These are phyloP conservation scores for Octodon degus DNA, from an alignment of 2,113 vertebrate species.

Conservation along the genomic window DNA sequence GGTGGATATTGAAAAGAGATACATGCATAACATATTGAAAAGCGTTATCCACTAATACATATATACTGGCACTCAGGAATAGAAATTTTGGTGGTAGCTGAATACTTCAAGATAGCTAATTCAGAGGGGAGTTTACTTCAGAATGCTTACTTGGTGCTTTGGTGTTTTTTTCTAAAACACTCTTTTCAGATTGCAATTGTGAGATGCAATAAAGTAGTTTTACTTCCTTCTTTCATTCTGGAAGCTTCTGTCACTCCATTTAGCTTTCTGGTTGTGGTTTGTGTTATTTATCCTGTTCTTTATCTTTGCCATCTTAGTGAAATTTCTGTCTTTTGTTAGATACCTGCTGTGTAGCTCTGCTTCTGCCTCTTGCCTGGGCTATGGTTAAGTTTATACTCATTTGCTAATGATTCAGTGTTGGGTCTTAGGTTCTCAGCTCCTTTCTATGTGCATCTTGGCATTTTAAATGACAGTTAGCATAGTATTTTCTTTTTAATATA, in stretches of 20 bases:
- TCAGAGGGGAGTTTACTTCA: background rate
- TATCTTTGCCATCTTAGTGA: background rate
- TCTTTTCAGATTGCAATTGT: background rate
- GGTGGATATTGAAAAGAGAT: background rate
- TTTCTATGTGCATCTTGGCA: background rate
- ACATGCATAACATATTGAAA: background rate
- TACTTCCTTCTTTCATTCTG: background rate
- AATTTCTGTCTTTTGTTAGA: background rate
- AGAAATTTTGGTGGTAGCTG: background rate
- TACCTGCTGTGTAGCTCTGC: background rate
- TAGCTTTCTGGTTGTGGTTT: background rate
- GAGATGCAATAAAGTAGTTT: background rate
- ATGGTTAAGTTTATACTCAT: background rate
- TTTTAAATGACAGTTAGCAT: background rate
- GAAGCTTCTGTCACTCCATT: background rate
- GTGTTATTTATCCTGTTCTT: background rate
- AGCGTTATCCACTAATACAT: background rate
- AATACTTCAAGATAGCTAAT: slow-evolving; percentile 3
- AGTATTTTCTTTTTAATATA: background rate
- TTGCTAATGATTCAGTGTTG: background rate
- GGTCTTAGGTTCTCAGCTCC: background rate
- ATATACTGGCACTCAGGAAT: background rate
- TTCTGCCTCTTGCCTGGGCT: background rate
- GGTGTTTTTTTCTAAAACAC: background rate
- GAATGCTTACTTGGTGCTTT: background rate